Evolutionary conservation across 2,888 invertebrate genomes (phyloP), one percentile per base, ranked within the genome.

Genomic region (Cepaea hortensis): DNA sequence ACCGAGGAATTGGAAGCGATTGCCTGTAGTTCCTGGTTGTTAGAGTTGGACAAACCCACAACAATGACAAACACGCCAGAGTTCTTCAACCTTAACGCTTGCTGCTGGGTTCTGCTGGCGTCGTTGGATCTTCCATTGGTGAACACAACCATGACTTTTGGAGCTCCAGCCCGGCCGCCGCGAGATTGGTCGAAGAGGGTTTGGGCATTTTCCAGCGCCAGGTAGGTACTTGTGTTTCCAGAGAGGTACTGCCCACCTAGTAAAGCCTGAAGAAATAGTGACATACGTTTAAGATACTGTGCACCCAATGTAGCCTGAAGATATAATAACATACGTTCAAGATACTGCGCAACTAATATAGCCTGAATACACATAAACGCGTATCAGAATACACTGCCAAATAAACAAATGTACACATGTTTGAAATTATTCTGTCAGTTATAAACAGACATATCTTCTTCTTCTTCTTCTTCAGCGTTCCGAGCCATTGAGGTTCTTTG

Each of bases 171-270:
- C 2, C 77, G 77, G 23, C 55, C 55, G 0, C 77, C 77, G 18
- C 55, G 3, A 55, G n/a, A n/a, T 7, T 7, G 4, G 35, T 35
- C 35, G 76, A 18, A 50, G 50, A 55, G 11, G 23, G 20, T 77
- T 5, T 20, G 50, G 3, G n/a, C 77, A 23, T 6, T 61, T 77
- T 77, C 77, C 23, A 77, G 20, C 6, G 61, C 77, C 4, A 77
- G n/a, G 61, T 55, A 61, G 50, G 77, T 77, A 13, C n/a, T 77
- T n/a, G 77, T 61, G n/a, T n/a, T 77, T 55, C 77, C 77, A 55
- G 77, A 77, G 3, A 77, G n/a, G 13, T 77, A 77, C n/a, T 55
- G 77, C 7, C n/a, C 55, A 11, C 11, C n/a, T 23, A 77, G n/a
- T 61, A 61, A 20, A n/a, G 55, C 77, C 77, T 77, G 77, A n/a